phyloP scores from a whole-genome alignment of 2,888 invertebrate genomes.

The Orthonevra nobilis region DNA sequence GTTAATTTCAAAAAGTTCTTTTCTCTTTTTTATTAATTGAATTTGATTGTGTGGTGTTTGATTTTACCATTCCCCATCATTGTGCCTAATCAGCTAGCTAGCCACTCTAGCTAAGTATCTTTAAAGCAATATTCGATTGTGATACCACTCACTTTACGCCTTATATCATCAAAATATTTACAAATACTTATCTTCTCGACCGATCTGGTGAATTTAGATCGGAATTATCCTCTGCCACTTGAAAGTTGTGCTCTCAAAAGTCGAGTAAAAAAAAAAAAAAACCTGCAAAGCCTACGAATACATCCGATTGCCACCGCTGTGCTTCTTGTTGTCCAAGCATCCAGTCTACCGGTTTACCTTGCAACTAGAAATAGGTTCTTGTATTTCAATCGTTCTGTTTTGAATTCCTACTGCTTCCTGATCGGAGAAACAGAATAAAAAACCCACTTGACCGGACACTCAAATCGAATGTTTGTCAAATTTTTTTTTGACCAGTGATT shows the following conservation, averaged over 20 bases:
- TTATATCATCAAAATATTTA: conserved; percentile 11
- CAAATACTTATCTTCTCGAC: conserved; percentile 1
- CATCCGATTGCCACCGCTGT: conserved; percentile 32
- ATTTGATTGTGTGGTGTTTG: neutral
- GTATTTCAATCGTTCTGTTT: conserved; percentile 45
- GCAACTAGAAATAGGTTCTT: conserved; percentile 63
- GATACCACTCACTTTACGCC: conserved; percentile 45
- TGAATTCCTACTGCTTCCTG: conserved; percentile 41
- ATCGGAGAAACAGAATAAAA: conserved; percentile 5
- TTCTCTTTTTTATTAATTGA: conserved; percentile 70
- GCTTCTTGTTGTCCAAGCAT: conserved; percentile 49
- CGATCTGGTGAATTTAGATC: neutral
- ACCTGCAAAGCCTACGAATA: conserved; percentile 29
- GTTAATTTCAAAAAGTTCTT: conserved; percentile 75
- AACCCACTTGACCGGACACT: conserved; percentile 35
- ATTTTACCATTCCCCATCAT: conserved; percentile 5
- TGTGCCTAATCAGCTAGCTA: conserved; percentile 54
- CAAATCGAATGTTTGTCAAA: neutral
- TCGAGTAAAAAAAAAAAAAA: conserved; percentile 2
- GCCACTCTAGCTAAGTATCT: conserved; percentile 7
- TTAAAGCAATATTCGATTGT: conserved; percentile 47
- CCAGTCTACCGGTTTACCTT: conserved; percentile 68
- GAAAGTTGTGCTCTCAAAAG: conserved; percentile 33
- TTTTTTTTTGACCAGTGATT: conserved; percentile 46
- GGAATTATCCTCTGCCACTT: conserved; percentile 9